Evolutionary conservation across 2,113 vertebrate species (phyloP).

Genomic region (Tragelaphus imberbis): DNA sequence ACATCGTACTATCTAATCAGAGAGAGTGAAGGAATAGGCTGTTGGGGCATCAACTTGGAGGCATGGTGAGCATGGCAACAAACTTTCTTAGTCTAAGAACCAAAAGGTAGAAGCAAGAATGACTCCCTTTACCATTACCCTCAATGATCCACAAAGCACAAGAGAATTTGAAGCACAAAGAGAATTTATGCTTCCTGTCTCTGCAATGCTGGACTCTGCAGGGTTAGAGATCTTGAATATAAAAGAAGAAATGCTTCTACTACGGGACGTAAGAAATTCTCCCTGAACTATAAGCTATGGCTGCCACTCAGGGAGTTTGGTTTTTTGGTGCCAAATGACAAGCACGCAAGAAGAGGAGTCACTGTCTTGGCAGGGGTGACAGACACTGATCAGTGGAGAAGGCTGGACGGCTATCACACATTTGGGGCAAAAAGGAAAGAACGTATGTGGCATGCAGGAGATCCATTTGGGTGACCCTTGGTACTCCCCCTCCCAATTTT

Average conservation of each 20-base stretch:
- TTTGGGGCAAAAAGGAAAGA: background rate
- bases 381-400: background rate
- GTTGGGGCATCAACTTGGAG: background rate
- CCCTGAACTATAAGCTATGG: background rate
- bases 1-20: background rate
- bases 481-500: background rate
- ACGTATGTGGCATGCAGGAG: background rate
- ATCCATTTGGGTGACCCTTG: background rate
- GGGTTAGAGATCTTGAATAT: background rate
- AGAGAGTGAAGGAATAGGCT: background rate
- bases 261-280: background rate
- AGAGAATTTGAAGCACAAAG: background rate
- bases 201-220: background rate
- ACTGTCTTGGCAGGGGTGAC: background rate
- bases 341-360: background rate
- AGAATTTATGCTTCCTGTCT: background rate
- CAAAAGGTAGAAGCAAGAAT: background rate
- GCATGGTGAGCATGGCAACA: background rate
- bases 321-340: background rate
- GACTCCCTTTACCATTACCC: background rate
- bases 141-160: background rate
- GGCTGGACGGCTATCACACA: background rate
- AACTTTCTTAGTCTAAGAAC: background rate
- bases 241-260: background rate
- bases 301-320: background rate